A percentile compares a stretch with the other conserved stretches of the same genome.
Conservation (phyloP, 2,113 vertebrate genomes). For the Microtus pennsylvanicus region DNA sequence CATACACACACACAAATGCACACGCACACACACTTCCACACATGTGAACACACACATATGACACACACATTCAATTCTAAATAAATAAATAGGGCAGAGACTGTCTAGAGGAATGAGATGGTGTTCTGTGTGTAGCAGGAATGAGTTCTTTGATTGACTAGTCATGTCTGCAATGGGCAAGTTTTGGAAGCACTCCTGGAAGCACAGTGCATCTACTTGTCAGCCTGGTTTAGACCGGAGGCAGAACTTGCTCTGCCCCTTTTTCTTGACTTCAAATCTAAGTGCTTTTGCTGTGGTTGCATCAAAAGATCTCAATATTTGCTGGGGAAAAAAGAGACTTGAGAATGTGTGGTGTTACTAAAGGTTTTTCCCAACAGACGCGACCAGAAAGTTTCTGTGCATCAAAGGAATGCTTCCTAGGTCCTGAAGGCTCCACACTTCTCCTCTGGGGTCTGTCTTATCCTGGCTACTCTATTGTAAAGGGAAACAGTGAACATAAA, state of each 20-base stretch:
- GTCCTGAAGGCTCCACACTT: background rate
- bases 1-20: background rate
- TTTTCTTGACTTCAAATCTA: slow-evolving; percentile 33
- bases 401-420: background rate
- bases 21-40: background rate
- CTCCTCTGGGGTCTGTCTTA: background rate
- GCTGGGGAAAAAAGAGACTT: background rate
- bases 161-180: background rate
- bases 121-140: background rate
- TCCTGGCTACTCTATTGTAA: background rate
- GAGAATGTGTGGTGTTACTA: background rate
- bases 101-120: background rate
- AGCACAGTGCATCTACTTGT: background rate
- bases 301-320: slow-evolving; percentile 34
- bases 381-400: background rate
- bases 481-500: background rate
- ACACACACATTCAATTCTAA: background rate
- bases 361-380: slow-evolving; percentile 9
- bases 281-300: background rate
- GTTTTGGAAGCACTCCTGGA: accelerated
- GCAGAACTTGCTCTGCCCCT: background rate
- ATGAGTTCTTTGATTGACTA: background rate
- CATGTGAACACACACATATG: background rate
- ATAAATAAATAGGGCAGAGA: background rate
- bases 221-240: background rate